Evolutionary conservation across 37 sponge, comb jelly and placozoan genomes (phyloP), one percentile per base, ranked within the genome.

Genomic region (Aphrocallistes beatrix): DNA sequence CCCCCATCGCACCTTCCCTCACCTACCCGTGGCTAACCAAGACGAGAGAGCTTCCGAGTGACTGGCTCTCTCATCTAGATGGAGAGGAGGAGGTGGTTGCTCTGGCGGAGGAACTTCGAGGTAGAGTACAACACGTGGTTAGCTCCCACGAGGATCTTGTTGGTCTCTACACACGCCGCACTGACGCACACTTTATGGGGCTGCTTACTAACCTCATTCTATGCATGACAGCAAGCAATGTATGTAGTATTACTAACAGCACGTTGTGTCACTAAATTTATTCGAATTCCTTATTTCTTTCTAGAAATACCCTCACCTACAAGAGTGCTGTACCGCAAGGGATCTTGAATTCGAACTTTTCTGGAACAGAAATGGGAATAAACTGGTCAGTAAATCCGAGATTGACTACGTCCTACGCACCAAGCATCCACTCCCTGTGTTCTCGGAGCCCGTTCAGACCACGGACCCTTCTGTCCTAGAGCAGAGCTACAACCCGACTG

Each of bases 1-100:
- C 75, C n/a, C 75, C 75, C 25, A 13, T 60, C 6, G 25, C 75
- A 13, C 75, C 75, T 60, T 19, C 17, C 34, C 75, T 60, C 75
- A 60, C 75, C 28, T 60, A 32, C 75, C 6, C 75, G 34, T 60
- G 75, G 75, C 75, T 60, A 60, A 60, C 75, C 34, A 60, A 60
- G 75, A 60, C 75, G 34, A 19, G 75, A 30, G 75, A 60, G 34
- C 34, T 60, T 3, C 34, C n/a, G 17, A 30, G n/a, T 13, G 75
- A 60, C 6, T n/a, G n/a, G n/a, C n/a, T n/a, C n/a, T n/a, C n/a
- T n/a, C n/a, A n/a, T n/a, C n/a, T n/a, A n/a, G 75, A 60, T 60
- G 75, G 75, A 60, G 75, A 60, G 75, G 34, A 60, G 17, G 28
- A 28, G 34, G 75, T 25, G 6, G 28, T 19, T 6, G 75, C 10